Evolutionary conservation across 1,140 invertebrate species (phyloP), one percentile per base, ranked within the genome.

Genomic region (Saccostrea echinata): DNA sequence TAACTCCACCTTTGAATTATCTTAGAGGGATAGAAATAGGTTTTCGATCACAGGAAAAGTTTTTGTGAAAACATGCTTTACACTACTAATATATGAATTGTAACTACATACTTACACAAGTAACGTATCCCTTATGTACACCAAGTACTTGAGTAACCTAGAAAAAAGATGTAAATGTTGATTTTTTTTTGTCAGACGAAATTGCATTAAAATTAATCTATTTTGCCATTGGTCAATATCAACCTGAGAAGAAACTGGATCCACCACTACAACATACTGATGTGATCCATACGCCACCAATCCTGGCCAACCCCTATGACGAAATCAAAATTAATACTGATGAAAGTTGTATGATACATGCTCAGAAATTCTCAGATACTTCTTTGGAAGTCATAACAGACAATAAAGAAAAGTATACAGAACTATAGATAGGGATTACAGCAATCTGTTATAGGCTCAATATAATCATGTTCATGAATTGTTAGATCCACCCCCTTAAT

Each of bases 221-320:
- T 51, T 52, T 43, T 52, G 0, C 18, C 18, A 52, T 27, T 53
- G 18, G 43, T n/a, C 21, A 43, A 24, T 24, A 30, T 16, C 4
- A n/a, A 86, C 84, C 84, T 86, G 84, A 8, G 52, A 52, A 16
- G 84, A 71, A 27, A 33, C 33, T 71, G 64, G 84, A 71, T 86
- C 84, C 21, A 30, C 61, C 35, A 86, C 61, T 3, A 86, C 84
- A 11, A 86, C 64, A 30, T 86, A 86, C 33, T 76, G 84, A 30
- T 86, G 84, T 71, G 57, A 86, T 21, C 84, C 84, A 35, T 86
- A 76, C 24, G 64, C 84, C 11, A 86, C 18, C 2, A 86, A 27
- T 27, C 68, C 68, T 16, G 35, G 35, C 61, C 68, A 52, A 24
- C 84, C 84, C 84, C 84, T 86, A 24, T 9, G 24, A 51, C 33